Evolutionary conservation across 2,113 vertebrate species (phyloP).

Genomic region (Labrus mixtus): DNA sequence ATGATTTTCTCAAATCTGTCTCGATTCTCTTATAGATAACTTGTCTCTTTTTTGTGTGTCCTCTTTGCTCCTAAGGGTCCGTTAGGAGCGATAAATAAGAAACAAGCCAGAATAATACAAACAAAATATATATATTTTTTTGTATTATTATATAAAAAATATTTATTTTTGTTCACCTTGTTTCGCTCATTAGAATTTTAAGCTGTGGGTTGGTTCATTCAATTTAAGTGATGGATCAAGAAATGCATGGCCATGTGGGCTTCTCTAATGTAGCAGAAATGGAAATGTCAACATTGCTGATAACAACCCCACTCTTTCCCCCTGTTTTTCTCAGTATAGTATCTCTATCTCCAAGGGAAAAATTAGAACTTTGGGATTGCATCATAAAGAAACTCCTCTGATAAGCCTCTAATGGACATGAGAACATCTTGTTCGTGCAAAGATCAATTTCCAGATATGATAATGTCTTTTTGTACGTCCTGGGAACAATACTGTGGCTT

Average conservation of each 20-base stretch:
- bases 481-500: neutral
- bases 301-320: neutral
- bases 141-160: too few species aligned
- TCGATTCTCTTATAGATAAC: too few species aligned
- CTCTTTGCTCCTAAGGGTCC: too few species aligned
- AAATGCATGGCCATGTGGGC: neutral
- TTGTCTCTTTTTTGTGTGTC: too few species aligned
- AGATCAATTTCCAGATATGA: slow-evolving; percentile 11
- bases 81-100: too few species aligned
- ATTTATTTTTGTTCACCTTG: neutral
- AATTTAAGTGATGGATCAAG: neutral
- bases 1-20: too few species aligned
- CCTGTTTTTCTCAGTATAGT: neutral
- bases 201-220: neutral
- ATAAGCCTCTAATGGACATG: slow-evolving; percentile 13
- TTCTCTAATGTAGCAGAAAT: slow-evolving; percentile 9
- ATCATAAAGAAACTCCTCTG: neutral
- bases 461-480: slow-evolving; percentile 2
- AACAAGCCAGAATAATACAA: too few species aligned
- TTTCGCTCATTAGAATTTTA: neutral
- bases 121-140: too few species aligned
- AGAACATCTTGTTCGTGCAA: neutral
- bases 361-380: slow-evolving; percentile 11
- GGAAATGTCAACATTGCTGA: slow-evolving; percentile 3
- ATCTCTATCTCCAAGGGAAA: neutral